Evolutionary conservation across 2,113 vertebrate species (phyloP).

Genomic region (Athene noctua): DNA sequence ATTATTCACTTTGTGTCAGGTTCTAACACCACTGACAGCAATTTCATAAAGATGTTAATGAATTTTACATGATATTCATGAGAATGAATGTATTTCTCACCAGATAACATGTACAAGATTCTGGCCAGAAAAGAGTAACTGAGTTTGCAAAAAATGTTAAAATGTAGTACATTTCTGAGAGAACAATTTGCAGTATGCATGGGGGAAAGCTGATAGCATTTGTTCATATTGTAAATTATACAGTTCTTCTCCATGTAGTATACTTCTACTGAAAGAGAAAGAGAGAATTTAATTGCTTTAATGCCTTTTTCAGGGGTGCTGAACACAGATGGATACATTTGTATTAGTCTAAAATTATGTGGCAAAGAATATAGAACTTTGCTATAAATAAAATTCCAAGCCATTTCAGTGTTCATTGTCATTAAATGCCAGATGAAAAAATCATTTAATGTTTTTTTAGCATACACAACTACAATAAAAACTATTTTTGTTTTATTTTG

Average conservation of each 20-base stretch:
- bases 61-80: constrained; percentile 41
- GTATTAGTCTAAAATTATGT: not conserved
- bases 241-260: not conserved
- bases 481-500: not conserved
- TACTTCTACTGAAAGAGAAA: not conserved
- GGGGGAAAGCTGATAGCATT: constrained; percentile 1
- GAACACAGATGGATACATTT: not conserved
- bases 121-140: constrained; percentile 12
- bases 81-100: not conserved
- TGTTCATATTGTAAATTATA: constrained; percentile 12
- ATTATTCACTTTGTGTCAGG: not conserved
- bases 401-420: not conserved
- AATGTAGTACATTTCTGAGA: not conserved
- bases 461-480: not conserved
- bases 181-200: not conserved
- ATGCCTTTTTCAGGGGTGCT: not conserved
- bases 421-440: not conserved
- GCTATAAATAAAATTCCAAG: constrained; percentile 12
- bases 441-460: not conserved
- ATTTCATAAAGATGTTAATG: constrained; percentile 25
- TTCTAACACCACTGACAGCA: not conserved
- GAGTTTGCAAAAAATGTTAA: constrained; percentile 22
- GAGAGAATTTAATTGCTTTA: not conserved
- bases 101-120: not conserved
- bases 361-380: not conserved